Evolutionary conservation across 2,797 vertebrate species (phyloP).

Genomic region (Dipus sagitta): DNA sequence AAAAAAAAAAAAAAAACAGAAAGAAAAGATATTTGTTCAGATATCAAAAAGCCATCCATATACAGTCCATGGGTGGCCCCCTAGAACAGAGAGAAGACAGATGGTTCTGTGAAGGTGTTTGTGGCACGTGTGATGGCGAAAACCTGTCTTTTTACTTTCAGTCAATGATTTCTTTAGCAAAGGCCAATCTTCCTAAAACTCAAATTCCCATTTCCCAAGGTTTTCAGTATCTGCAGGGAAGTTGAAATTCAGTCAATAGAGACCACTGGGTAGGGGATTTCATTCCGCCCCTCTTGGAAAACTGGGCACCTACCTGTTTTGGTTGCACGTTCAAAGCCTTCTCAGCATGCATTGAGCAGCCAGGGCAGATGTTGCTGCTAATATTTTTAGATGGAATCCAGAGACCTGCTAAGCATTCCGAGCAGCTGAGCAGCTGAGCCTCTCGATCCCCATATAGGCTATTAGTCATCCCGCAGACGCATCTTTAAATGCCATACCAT

Average conservation of each 20-base stretch:
- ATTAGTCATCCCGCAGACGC: conserved; percentile 76
- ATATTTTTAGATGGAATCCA: conserved; percentile 83
- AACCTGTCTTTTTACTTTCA: conserved; percentile 1
- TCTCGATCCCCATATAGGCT: conserved; percentile 63
- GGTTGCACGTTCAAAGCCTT: conserved; percentile 65
- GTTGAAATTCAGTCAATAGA: conserved; percentile 53
- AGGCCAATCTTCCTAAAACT: conserved; percentile 14
- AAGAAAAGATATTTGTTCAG: not conserved
- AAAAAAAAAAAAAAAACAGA: not conserved
- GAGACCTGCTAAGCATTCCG: conserved; percentile 81
- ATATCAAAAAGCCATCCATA: not conserved
- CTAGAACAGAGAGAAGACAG: not conserved
- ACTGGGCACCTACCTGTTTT: conserved; percentile 74
- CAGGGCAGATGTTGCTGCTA: conserved; percentile 82
- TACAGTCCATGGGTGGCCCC: not conserved
- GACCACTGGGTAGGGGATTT: conserved; percentile 58
- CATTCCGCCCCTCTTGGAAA: conserved; percentile 63
- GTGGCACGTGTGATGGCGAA: not conserved
- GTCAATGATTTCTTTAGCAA: conserved; percentile 58
- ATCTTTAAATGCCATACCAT: conserved; percentile 75
- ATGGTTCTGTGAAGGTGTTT: not conserved
- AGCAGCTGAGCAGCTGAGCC: conserved; percentile 82
- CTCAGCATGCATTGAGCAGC: conserved; percentile 53
- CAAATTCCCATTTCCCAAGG: conserved; percentile 53
- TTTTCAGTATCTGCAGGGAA: conserved; percentile 56